Conservation (phyloP, 2,888 invertebrate species). For the Hyposoter didymator region DNA sequence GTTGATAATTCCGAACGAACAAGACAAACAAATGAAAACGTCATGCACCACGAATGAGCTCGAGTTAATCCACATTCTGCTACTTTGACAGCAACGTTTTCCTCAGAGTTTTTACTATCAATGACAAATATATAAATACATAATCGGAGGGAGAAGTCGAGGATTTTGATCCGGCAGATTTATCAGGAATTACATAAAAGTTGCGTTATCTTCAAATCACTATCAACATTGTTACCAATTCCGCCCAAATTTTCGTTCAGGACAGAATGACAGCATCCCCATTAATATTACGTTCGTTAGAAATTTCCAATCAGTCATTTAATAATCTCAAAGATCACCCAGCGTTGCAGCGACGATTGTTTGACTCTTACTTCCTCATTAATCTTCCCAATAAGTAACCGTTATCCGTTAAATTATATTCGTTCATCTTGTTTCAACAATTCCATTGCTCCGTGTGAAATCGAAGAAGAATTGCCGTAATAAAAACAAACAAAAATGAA, state of each 20-base stretch:
- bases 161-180: conserved; percentile 48
- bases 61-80: conserved; percentile 57
- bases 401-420: conserved; percentile 14
- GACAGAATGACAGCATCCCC: neutral
- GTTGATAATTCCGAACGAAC: neutral
- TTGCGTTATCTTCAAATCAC: conserved; percentile 34
- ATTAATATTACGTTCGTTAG: conserved; percentile 30
- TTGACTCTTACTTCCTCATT: conserved; percentile 38
- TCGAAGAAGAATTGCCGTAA: conserved; percentile 36
- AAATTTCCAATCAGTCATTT: neutral
- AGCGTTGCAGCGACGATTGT: conserved; percentile 12
- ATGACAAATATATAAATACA: conserved; percentile 36
- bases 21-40: neutral
- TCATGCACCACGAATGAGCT: conserved; percentile 45
- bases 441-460: conserved; percentile 31
- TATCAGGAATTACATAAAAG: neutral
- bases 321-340: conserved; percentile 10
- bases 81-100: conserved; percentile 56
- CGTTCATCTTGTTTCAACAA: conserved; percentile 19
- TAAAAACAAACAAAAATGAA: conserved; percentile 18
- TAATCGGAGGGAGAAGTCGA: conserved; percentile 18
- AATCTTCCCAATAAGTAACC: conserved; percentile 41
- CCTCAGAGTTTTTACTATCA: conserved; percentile 58
- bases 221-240: conserved; percentile 4
- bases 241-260: conserved; percentile 24